Evolutionary conservation across 2,797 vertebrate species (phyloP).

Genomic region (Pteropus rufus): DNA sequence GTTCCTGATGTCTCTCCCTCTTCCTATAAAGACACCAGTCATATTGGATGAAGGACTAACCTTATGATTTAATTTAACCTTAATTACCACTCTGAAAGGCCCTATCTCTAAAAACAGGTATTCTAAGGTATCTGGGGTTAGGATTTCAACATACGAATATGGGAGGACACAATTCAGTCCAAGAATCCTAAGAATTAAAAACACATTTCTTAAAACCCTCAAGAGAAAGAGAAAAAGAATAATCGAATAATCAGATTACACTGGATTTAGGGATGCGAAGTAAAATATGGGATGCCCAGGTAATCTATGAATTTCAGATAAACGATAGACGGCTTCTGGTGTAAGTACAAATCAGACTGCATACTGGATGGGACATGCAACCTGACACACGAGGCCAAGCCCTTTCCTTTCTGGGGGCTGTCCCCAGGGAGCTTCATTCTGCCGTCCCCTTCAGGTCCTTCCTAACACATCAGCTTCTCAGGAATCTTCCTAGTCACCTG

Average conservation of each 20-base stretch:
- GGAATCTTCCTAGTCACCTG: background rate
- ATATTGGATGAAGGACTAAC: background rate
- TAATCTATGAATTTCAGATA: background rate
- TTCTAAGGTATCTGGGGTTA: background rate
- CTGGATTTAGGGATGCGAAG: background rate
- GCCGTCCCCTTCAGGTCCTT: background rate
- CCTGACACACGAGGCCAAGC: rapidly evolving
- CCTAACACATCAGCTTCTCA: background rate
- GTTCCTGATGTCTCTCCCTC: background rate
- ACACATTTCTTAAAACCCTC: background rate
- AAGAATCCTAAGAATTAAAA: background rate
- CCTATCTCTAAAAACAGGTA: background rate
- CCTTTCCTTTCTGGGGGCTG: background rate
- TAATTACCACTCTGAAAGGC: background rate
- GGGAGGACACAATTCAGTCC: background rate
- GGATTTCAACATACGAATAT: background rate
- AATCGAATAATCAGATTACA: background rate
- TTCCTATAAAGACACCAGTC: background rate
- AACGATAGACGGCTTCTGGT: background rate
- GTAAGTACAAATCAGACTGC: background rate
- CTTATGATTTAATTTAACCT: background rate
- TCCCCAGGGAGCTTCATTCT: background rate
- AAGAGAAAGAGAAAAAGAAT: background rate
- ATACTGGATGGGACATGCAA: background rate
- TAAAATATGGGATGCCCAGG: background rate